These are phyloP conservation scores for Hanleya hanleyi DNA, from an alignment of 2,888 invertebrate species.

Conservation along the genomic window DNA sequence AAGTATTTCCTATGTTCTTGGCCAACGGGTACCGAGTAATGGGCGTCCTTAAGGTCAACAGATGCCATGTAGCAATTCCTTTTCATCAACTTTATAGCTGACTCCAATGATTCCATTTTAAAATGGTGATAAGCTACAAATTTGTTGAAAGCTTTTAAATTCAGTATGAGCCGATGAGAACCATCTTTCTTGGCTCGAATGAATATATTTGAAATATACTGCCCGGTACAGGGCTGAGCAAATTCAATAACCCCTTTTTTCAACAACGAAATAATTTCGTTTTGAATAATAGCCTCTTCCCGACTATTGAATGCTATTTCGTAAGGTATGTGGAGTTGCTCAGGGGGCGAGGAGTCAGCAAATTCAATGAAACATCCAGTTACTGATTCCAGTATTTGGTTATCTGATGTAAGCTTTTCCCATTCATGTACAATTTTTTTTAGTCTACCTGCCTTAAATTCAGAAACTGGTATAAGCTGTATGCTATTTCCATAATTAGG, in stretches of 20 bases:
- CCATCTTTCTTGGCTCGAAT: constrained; percentile 33
- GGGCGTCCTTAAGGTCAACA: constrained; percentile 36
- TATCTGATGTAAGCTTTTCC: not conserved
- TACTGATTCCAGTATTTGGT: not conserved
- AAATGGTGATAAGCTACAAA: constrained; percentile 38
- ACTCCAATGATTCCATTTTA: constrained; percentile 41
- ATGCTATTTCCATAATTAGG: no score
- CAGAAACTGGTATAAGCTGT: not conserved
- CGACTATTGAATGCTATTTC: not conserved
- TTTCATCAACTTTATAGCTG: constrained; percentile 17
- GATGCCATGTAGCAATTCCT: constrained; percentile 37
- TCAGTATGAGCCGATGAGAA: constrained; percentile 32
- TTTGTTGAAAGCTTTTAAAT: constrained; percentile 28
- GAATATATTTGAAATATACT: constrained; percentile 36
- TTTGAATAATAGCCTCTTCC: not conserved
- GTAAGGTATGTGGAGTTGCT: not conserved
- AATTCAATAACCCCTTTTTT: not conserved
- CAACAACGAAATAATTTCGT: not conserved
- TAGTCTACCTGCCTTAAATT: not conserved
- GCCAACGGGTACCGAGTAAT: constrained; percentile 37
- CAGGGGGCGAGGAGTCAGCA: not conserved
- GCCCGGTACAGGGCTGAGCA: not conserved
- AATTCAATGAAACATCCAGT: not conserved
- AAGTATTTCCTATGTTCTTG: constrained; percentile 22
- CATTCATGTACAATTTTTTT: not conserved